Evolutionary conservation across 2,888 invertebrate genomes (phyloP), one percentile per base, ranked within the genome.

Genomic region (Agrenia bidenticulata): DNA sequence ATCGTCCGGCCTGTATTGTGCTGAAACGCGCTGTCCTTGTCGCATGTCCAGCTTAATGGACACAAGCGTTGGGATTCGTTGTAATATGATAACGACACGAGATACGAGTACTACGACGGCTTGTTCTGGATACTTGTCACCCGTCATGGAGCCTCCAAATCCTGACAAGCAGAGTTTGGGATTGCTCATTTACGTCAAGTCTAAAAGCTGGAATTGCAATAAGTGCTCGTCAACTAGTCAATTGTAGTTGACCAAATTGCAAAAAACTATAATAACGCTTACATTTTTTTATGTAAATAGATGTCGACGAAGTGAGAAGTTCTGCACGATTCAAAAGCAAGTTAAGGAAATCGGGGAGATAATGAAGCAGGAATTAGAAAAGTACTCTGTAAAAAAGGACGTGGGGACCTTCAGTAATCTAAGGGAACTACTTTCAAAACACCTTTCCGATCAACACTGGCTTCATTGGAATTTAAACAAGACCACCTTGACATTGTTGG

Each of bases 131-230:
- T 54, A 57, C 24, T 5, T 66, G n/a, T 49, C 59, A 1, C 66
- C 66, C 0, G 13, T 39, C 32, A 4, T 60, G 11, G 66, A 67
- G 11, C 45, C 60, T 15, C 63, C 66, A 1, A 67, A 67, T 45
- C 63, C 66, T 13, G 63, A 63, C 0, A 63, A 63, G n/a, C n/a
- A 45, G 1, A 54, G 51, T 37, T 59, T 67, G 26, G 66, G 63
- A 11, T 24, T 55, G 11, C 51, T 54, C 13, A 63, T 67, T 37
- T 67, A 60, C 41, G 19, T 51, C 9, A 67, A 67, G 26, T 60
- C 63, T 4, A 67, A 60, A 19, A 51, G 55, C 7, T 67, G 66
- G 66, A 60, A 60, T n/a, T 67, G 66, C 57, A 61, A 65, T 32
- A 65, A 61, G 65, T 65, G n/a, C n/a, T n/a, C n/a, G n/a, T n/a